Base-by-base conservation (phyloP, 2,888 invertebrate genomes). In the Anticlea derivata region DNA sequence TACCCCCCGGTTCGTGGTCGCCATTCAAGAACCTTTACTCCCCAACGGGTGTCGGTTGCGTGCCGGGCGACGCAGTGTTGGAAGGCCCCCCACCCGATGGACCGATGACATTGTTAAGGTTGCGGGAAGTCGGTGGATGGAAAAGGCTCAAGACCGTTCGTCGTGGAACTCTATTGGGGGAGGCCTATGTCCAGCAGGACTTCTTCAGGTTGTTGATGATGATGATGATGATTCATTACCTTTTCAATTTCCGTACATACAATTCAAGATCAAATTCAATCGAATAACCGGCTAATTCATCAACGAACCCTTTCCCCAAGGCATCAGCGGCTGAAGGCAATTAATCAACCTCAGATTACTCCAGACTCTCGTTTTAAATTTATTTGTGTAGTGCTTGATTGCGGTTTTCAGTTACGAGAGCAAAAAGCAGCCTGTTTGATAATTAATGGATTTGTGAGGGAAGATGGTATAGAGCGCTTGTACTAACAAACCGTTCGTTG, bases 271-370 rank as follows among this genome's bases (percentile, higher is more conserved):
- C 11, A 37, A 45, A 46, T 51, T 38, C 40, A 26, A 46, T 46
- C 40, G 23, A 49, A 43, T 44, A 33, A 34, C 34, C 40, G 13
- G n/a, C 35, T 34, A 50, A 50, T 49, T 51, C 35, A 51, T 45
- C 47, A 53, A 40, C 40, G 27, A 45, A 49, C 48, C 59, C 60
- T 61, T 61, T 63, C 10, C 43, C 58, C 34, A 50, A 70, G 65
- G 62, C 62, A 55, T 51, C 56, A 58, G 50, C 57, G 55, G 53
- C 48, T 50, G 44, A 37, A 46, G 55, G 47, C 63, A 65, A 78
- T 78, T 75, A 73, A 80, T 80, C 76, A 78, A 62, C 45, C 58
- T 68, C 63, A 70, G 68, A 71, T 78, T 78, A 75, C 69, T 71
- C 69, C 63, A 58, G 72, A 59, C 69, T 60, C 63, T 45, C 67